Percentiles rank a stretch among this genome's conserved stretches.
Conservation (phyloP, 1,140 invertebrate genomes). For the Drosophila albomicans region DNA sequence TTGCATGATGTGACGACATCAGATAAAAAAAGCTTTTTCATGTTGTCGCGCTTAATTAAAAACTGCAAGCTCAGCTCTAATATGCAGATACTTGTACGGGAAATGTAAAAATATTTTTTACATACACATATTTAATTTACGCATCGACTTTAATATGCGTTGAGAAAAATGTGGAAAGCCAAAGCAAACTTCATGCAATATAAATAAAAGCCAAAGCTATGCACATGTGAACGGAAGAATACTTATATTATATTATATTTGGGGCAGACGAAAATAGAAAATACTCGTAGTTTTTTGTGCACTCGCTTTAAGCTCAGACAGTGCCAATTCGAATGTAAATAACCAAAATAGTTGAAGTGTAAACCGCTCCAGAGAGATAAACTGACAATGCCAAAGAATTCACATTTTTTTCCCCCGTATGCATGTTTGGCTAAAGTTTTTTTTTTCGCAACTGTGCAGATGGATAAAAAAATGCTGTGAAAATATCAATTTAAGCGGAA, state of each 20-base stretch:
- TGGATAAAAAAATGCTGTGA: conserved; percentile 6
- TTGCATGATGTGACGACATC: conserved; percentile 33
- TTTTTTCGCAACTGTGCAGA: neutral
- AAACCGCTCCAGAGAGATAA: conserved; percentile 38
- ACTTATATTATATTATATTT: conserved; percentile 2
- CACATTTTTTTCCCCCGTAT: conserved; percentile 4
- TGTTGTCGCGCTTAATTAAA: conserved; percentile 46
- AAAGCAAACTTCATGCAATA: neutral
- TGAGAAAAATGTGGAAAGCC: conserved; percentile 1
- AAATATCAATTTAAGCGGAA: conserved; percentile 7
- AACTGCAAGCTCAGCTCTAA: conserved; percentile 14
- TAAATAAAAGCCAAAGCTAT: conserved; percentile 10
- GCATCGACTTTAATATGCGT: conserved; percentile 11
- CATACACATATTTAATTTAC: conserved; percentile 16
- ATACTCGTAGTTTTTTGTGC: conserved; percentile 18
- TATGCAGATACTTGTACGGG: conserved; percentile 11
- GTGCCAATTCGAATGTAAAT: conserved; percentile 57
- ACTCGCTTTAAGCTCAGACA: conserved; percentile 46
- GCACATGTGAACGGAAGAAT: neutral
- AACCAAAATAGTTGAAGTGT: conserved; percentile 37
- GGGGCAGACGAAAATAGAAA: conserved; percentile 1
- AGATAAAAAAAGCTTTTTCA: conserved; percentile 35
- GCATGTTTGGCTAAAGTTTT: conserved; percentile 26
- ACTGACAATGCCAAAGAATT: conserved; percentile 21
- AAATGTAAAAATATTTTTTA: conserved; percentile 1